Evolutionary conservation across 2,797 vertebrate species (phyloP), one percentile per base, ranked within the genome.

Genomic region (Ambastaia sidthimunki): DNA sequence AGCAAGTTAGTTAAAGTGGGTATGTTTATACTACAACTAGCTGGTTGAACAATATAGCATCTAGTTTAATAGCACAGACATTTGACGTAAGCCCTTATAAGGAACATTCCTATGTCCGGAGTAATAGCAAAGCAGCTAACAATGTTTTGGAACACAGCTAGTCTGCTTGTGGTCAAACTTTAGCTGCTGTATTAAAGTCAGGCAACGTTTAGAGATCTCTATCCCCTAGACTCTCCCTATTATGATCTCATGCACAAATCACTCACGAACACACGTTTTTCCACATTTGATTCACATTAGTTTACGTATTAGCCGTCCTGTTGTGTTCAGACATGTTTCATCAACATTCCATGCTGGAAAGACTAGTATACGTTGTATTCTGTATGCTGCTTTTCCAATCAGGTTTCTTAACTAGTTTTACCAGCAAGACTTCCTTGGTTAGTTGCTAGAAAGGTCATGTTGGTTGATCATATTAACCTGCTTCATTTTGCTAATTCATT

Each of bases 71-170:
- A 16, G 48, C 48, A 50, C 16, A 15, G 48, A 50, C 48, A 50
- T 23, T 25, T 59, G 55, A 41, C 7, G 21, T 25, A 4, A 12
- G 11, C 2, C 55, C 21, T 59, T 21, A 12, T 3, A 23, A 59
- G 12, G 11, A 59, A 13, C 21, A 25, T 23, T 21, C 23, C 11
- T 23, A 59, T 59, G 55, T 59, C 12, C 9, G 13, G 23, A 59
- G 3, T 15, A 59, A 57, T 7, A 57, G 21, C 55, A 57, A 23
- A n/a, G 55, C 55, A 59, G 11, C 21, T 77, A 55, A 55, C 16
- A 65, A 67, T 65, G 82, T 78, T 78, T 21, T 44, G 62, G 69
- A 83, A 73, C 44, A 62, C 78, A 55, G 23, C 13, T 44, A 52
- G 7, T 41, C 34, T 62, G 25, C n/a, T 60, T 23, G 12, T 16